Conservation (phyloP, 2,113 vertebrate species). For the Dromiciops gliroides region DNA sequence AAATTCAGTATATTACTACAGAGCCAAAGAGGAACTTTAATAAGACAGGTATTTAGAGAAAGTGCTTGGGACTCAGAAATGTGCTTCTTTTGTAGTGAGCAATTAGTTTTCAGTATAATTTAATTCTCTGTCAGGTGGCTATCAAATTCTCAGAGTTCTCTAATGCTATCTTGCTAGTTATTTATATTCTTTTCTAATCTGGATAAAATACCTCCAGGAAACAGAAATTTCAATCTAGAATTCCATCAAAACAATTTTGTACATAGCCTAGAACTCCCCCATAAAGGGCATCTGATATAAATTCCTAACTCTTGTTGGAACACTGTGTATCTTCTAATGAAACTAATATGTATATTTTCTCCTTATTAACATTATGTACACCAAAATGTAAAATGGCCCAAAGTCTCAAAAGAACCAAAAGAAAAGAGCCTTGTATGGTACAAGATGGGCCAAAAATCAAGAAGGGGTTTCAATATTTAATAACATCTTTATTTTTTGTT, state of each 20-base stretch:
- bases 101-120: background rate
- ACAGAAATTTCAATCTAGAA: conserved; percentile 46
- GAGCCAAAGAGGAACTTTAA: conserved; percentile 19
- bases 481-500: too few relatives aligned
- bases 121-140: conserved; percentile 13
- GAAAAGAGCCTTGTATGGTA: background rate
- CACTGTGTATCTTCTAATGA: background rate
- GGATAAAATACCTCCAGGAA: conserved; percentile 8
- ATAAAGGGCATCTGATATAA: background rate
- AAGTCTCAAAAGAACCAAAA: background rate
- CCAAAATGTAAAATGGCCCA: background rate
- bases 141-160: conserved; percentile 11
- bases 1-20: conserved; percentile 5
- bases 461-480: too few relatives aligned
- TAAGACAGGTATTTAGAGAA: conserved; percentile 23
- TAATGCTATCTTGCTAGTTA: background rate
- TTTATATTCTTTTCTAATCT: conserved; percentile 57
- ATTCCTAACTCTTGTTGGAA: background rate
- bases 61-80: conserved; percentile 14
- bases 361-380: background rate
- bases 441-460: too few relatives aligned
- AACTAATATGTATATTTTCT: background rate
- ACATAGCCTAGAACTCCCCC: conserved; percentile 7
- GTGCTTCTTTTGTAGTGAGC: background rate
- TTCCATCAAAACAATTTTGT: conserved; percentile 23